A percentile compares a stretch with the other conserved stretches of the same genome.
Evolutionary conservation across 2,797 vertebrate genomes (phyloP).

Genomic region (Toxotes lorentzi): DNA sequence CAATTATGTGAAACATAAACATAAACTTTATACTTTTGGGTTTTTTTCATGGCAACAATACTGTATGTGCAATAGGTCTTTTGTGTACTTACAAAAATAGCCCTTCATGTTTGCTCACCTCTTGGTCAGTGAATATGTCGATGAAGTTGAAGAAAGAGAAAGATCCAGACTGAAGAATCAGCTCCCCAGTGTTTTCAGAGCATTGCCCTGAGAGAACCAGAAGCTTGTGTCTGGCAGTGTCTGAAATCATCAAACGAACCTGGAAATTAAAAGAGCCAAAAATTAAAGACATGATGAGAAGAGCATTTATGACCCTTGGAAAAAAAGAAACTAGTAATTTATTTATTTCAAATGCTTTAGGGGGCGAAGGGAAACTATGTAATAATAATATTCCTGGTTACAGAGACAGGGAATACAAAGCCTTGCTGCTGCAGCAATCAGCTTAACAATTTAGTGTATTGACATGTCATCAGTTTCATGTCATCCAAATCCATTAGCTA

Average conservation of each 20-base stretch:
- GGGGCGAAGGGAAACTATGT: neutral
- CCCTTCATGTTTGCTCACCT: constrained; percentile 83
- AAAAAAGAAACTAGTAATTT: neutral
- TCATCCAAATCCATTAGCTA: constrained; percentile 72
- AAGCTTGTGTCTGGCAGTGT: constrained; percentile 94
- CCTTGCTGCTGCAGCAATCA: constrained; percentile 10
- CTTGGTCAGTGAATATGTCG: constrained; percentile 98
- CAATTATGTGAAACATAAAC: neutral
- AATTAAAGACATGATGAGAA: neutral
- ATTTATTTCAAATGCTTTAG: neutral
- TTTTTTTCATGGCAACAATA: too few species aligned
- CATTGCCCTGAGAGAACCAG: constrained; percentile 95
- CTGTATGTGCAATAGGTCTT: neutral
- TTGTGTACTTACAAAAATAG: neutral
- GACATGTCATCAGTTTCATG: constrained; percentile 63
- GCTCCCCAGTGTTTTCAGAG: constrained; percentile 95
- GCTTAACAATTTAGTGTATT: constrained; percentile 45
- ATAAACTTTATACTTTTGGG: too few species aligned
- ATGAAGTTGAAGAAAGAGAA: constrained; percentile 98
- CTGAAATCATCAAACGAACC: constrained; percentile 97
- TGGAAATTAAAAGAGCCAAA: constrained; percentile 58
- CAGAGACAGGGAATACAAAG: neutral
- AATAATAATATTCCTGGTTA: neutral
- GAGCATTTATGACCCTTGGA: neutral
- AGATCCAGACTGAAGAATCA: constrained; percentile 97